These are phyloP conservation scores for Cephus pygmeus DNA, from an alignment of 2,888 invertebrate species.

Conservation along the genomic window DNA sequence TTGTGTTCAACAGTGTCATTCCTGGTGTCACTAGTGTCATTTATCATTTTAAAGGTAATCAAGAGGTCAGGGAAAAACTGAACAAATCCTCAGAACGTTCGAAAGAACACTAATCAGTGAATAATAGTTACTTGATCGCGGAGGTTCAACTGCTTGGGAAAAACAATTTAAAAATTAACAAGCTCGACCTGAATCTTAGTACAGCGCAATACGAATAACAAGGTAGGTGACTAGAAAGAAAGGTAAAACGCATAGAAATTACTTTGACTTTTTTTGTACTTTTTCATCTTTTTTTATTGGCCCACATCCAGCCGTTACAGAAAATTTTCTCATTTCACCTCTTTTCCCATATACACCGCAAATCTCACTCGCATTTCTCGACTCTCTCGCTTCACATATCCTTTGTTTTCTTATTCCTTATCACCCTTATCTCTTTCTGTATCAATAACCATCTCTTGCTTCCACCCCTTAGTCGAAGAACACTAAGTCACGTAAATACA, in stretches of 20 bases:
- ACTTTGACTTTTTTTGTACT: slow-evolving; percentile 9
- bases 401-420: slow-evolving; percentile 6
- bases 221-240: background rate
- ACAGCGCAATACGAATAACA: background rate
- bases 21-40: background rate
- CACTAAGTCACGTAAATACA: slow-evolving; percentile 28
- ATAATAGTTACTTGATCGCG: background rate
- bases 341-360: slow-evolving; percentile 15
- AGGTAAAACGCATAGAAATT: background rate
- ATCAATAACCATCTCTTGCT: background rate
- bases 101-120: background rate
- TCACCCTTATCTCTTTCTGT: background rate
- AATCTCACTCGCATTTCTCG: slow-evolving; percentile 18
- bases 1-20: slow-evolving; percentile 22
- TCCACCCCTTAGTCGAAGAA: slow-evolving; percentile 2
- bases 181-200: background rate
- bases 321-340: slow-evolving; percentile 34
- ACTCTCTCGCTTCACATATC: background rate
- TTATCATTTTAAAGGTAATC: background rate
- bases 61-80: background rate
- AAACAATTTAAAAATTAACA: slow-evolving; percentile 4
- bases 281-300: slow-evolving; percentile 55
- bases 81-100: background rate
- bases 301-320: slow-evolving; percentile 53
- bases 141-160: background rate